These are phyloP conservation scores for Cyphotilapia sp. DNA, from an alignment of 2,113 vertebrate species.

Conservation along the genomic window DNA sequence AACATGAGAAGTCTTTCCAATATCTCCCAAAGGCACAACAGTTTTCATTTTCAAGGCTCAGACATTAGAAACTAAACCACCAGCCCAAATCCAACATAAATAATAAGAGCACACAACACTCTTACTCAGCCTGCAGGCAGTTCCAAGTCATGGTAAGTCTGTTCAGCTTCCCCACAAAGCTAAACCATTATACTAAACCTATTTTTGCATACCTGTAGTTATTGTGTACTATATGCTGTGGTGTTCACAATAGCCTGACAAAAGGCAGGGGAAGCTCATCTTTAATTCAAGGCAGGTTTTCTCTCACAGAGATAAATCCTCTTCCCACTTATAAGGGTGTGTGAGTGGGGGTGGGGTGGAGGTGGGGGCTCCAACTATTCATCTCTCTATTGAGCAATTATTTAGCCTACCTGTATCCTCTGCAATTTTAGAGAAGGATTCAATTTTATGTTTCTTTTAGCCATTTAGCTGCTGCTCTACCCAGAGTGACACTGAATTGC, in stretches of 20 bases:
- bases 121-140: background rate
- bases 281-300: conserved; percentile 53
- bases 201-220: conserved; percentile 44
- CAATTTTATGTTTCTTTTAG: conserved; percentile 20
- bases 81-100: background rate
- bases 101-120: background rate
- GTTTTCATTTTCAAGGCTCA: background rate
- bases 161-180: background rate
- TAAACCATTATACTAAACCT: conserved; percentile 12
- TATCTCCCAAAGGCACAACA: background rate
- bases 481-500: background rate
- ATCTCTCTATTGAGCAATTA: conserved; percentile 44
- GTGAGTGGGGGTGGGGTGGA: background rate
- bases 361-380: conserved; percentile 12
- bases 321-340: conserved; percentile 13
- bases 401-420: conserved; percentile 38
- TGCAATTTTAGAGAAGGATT: conserved; percentile 22
- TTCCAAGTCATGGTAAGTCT: background rate
- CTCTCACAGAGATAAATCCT: conserved; percentile 51
- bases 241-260: conserved; percentile 49
- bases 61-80: background rate
- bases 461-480: conserved; percentile 1
- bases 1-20: background rate
- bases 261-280: conserved; percentile 47
- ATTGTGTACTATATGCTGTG: conserved; percentile 25